Conservation (phyloP, 2,888 invertebrate species). For the Metacarcinus magister region DNA sequence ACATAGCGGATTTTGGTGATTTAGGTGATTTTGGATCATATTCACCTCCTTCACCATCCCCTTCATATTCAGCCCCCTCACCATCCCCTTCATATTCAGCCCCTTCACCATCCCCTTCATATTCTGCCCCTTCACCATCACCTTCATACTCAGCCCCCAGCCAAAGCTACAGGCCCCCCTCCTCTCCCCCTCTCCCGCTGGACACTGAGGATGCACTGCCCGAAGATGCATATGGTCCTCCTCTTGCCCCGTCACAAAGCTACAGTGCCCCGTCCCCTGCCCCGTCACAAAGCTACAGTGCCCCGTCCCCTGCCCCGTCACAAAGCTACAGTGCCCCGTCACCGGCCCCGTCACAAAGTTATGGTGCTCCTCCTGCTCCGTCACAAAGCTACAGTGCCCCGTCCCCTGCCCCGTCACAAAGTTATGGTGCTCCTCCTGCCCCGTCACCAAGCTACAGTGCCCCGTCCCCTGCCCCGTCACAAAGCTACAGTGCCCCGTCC, state of each 20-base stretch:
- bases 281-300: background rate
- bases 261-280: background rate
- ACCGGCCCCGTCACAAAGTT: background rate
- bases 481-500: background rate
- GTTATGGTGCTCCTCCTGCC: background rate
- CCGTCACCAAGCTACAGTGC: background rate
- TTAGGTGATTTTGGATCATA: background rate
- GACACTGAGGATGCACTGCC: background rate
- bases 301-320: slow-evolving; percentile 32
- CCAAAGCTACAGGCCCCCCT: background rate
- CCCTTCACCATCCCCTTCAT: background rate
- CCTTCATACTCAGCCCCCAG: background rate
- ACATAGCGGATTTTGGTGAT: background rate
- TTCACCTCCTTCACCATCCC: background rate
- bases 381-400: background rate
- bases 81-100: background rate
- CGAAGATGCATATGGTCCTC: background rate
- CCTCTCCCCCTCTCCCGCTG: background rate
- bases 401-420: background rate
- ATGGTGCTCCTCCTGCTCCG: background rate
- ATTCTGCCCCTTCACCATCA: background rate
- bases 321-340: background rate
- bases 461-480: background rate
- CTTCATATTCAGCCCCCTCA: background rate
- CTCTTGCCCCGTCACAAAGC: too few relatives aligned